Evolutionary conservation across 2,797 vertebrate species (phyloP).

Genomic region (Sebastes itinus): DNA sequence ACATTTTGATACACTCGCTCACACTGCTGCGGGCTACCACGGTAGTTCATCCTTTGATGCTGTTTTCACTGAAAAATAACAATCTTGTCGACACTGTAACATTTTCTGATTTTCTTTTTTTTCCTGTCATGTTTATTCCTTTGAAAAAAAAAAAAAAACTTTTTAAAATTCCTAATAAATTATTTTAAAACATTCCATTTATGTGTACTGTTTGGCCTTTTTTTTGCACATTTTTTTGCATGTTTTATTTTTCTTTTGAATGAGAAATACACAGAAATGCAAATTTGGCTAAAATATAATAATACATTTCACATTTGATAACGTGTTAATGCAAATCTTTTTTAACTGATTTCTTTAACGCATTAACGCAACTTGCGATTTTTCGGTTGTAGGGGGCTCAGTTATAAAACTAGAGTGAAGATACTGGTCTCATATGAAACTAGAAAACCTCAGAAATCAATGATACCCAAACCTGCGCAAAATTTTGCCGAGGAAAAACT

Average conservation of each 20-base stretch:
- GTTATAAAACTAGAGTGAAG: no score
- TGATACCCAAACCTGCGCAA: no score
- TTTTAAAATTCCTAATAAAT: slow-evolving; percentile 99
- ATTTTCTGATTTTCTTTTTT: slow-evolving; percentile 80
- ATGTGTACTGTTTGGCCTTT: slow-evolving; percentile 38
- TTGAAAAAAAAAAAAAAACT: slow-evolving; percentile 86
- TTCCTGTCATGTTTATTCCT: slow-evolving; percentile 80
- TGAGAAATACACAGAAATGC: background rate
- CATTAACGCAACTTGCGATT: no score
- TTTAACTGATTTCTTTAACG: no score
- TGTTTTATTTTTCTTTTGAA: background rate
- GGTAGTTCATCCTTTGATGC: slow-evolving; percentile 55
- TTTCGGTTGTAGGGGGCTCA: no score
- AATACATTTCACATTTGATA: background rate
- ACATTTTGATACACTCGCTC: slow-evolving; percentile 65
- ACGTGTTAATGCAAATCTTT: no score
- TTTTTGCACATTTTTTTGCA: background rate
- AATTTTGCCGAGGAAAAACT: no score
- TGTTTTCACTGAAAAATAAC: slow-evolving; percentile 74
- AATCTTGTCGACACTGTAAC: slow-evolving; percentile 81
- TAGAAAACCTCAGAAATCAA: no score
- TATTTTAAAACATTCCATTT: slow-evolving; percentile 92
- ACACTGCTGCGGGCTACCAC: slow-evolving; percentile 43
- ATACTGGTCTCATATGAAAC: no score
- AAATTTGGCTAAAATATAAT: background rate